Percentiles rank a stretch among this genome's conserved stretches.
Evolutionary conservation across 2,113 vertebrate species (phyloP).

Genomic region (Melozone crissalis): DNA sequence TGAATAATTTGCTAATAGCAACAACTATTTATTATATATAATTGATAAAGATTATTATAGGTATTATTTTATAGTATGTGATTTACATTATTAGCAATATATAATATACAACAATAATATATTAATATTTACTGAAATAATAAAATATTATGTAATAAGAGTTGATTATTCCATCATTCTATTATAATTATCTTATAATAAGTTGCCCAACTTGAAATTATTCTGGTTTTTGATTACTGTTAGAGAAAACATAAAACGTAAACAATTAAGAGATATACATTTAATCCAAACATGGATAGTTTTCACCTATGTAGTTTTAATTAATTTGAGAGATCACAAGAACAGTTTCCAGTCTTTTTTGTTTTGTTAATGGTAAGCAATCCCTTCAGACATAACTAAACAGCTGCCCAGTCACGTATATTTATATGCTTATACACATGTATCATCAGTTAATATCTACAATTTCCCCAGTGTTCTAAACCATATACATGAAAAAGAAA

Average conservation of each 20-base stretch:
- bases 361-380: neutral
- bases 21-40: neutral
- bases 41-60: neutral
- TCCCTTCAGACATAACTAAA: neutral
- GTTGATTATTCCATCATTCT: neutral
- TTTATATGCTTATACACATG: neutral
- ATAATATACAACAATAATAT: neutral
- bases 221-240: neutral
- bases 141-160: neutral
- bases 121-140: neutral
- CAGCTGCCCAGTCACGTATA: neutral
- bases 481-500: neutral
- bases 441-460: neutral
- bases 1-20: neutral
- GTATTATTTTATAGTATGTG: neutral
- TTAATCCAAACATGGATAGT: neutral
- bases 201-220: neutral
- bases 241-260: neutral
- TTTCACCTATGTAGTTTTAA: neutral
- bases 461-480: neutral
- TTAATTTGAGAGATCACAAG: neutral
- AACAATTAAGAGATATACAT: neutral
- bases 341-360: neutral
- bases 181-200: neutral
- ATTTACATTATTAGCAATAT: neutral